Base-by-base conservation (phyloP, 1,140 invertebrate species). In the Anagrus nilaparvatae region DNA sequence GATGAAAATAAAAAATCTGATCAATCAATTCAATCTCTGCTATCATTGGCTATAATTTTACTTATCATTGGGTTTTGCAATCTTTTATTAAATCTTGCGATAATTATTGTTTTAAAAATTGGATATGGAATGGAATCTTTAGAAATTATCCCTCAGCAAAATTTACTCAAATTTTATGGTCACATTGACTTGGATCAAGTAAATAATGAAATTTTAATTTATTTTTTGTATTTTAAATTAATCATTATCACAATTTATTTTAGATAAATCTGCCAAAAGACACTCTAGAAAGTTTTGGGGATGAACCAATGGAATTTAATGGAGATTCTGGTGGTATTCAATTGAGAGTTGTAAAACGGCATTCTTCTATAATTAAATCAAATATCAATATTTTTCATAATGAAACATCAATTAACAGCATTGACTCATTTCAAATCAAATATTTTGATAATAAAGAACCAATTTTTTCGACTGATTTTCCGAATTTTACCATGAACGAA, bases 101-200 rank as follows among this genome's bases (percentile, higher is more conserved):
- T 69, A 12, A 62, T 69, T 17, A 53, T 62, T 25, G 63, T 69
- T 5, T 44, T 69, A 3, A 48, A 65, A 38, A 59, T 69, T 5
- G 64, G 55, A 29, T 63, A 61, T 38, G 78, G 85, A 28, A 84
- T 95, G 75, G 79, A 89, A 57, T 82, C 81, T 42, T 75, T 94
- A 51, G 88, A 95, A 63, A 72, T 92, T 41, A 75, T 90, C 23
- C 79, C 84, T 0, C 77, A 82, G 34, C 74, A 80, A 41, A 75
- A 77, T 48, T 63, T 84, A 0, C 69, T 89, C 0, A 90, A 92
- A 60, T 87, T 94, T 57, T 83, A 81, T 44, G 86, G 87, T 2
- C 69, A 75, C 24, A 78, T 82, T 0, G 84, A 90, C 56, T 67
- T 93, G 43, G 85, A 85, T 47, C 69, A 60, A 34, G 63, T 79